Evolutionary conservation across 2,888 invertebrate genomes (phyloP).

Genomic region (Noctua janthe): DNA sequence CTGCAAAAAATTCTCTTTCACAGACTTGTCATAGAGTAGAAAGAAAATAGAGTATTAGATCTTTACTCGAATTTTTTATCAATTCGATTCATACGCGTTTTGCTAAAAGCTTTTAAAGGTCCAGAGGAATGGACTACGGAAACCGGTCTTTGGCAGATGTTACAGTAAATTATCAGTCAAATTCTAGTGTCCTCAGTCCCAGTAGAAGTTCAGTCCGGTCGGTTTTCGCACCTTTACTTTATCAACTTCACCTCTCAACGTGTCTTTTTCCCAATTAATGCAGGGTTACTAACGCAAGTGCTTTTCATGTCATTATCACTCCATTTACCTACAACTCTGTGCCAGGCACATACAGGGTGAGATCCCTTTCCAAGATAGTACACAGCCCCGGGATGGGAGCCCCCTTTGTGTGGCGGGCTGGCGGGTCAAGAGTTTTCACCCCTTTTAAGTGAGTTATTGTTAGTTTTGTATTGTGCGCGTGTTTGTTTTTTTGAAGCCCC

Average conservation of each 20-base stretch:
- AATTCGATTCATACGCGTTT: background rate
- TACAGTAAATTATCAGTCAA: background rate
- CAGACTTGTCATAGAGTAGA: background rate
- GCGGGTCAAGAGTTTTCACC: conserved; percentile 72
- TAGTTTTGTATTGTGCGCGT: conserved; percentile 56
- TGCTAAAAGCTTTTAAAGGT: background rate
- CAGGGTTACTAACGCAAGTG: background rate
- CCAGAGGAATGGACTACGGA: background rate
- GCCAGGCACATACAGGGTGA: conserved; percentile 30
- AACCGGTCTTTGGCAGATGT: background rate
- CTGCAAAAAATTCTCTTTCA: background rate
- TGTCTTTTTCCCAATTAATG: background rate
- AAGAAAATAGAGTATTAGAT: background rate
- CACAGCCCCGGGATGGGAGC: conserved; percentile 45
- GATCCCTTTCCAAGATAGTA: conserved; percentile 58
- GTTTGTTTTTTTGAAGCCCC: conserved; percentile 55
- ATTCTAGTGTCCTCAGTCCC: background rate
- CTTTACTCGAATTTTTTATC: background rate
- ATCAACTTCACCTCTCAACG: background rate
- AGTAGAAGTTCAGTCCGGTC: background rate
- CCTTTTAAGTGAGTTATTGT: conserved; percentile 72
- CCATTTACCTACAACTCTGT: conserved; percentile 21
- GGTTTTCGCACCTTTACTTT: background rate
- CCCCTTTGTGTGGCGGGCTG: conserved; percentile 62
- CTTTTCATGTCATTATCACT: conserved; percentile 34